phyloP scores from a whole-genome alignment of 2,113 vertebrate species.

The Cettia cetti region DNA sequence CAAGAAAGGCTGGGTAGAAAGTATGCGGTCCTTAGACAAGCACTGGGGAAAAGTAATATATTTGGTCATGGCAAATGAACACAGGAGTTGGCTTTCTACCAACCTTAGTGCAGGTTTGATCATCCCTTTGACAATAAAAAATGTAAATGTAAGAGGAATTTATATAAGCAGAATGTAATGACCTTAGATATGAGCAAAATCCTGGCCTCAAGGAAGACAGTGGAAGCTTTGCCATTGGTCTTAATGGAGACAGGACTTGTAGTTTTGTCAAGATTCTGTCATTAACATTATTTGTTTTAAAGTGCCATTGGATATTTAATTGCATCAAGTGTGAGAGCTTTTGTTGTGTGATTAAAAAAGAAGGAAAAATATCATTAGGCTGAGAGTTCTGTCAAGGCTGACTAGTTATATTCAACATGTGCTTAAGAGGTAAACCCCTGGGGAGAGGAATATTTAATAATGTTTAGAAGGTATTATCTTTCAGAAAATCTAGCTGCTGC shows the following conservation, averaged over 20 bases:
- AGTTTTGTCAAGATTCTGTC: neutral
- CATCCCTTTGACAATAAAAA: neutral
- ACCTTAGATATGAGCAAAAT: neutral
- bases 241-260: neutral
- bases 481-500: conserved; percentile 3
- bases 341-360: neutral
- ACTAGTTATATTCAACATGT: neutral
- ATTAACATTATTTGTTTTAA: neutral
- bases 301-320: neutral
- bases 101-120: neutral
- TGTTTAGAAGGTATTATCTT: neutral
- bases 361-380: neutral
- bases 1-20: neutral
- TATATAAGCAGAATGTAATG: neutral
- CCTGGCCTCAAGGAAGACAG: neutral
- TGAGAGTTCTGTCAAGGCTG: neutral
- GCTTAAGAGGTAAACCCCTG: neutral
- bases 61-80: neutral
- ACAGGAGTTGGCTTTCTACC: neutral
- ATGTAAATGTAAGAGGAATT: neutral
- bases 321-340: neutral
- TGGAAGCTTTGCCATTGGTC: neutral
- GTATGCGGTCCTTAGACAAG: neutral
- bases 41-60: neutral
- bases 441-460: neutral